Percentiles rank a stretch among this genome's conserved stretches.
Evolutionary conservation across 2,888 invertebrate species (phyloP).

Genomic region (Formica aserva): DNA sequence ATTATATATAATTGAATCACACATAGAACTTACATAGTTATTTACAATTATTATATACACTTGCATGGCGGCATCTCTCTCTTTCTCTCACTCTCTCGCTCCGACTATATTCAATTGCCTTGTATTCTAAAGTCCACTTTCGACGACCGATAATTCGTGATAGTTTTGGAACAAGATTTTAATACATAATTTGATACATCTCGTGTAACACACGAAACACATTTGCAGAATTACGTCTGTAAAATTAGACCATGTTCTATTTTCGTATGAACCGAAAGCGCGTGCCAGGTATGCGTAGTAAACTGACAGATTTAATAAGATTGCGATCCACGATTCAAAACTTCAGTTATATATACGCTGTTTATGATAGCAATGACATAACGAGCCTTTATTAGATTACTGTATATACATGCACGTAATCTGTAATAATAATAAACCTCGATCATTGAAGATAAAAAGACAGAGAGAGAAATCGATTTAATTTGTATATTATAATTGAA

Average conservation of each 20-base stretch:
- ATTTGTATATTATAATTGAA: background rate
- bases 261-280: slow-evolving; percentile 14
- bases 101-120: background rate
- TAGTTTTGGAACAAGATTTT: background rate
- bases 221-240: slow-evolving; percentile 30
- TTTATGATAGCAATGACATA: slow-evolving; percentile 23
- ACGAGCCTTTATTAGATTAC: slow-evolving; percentile 17
- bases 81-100: background rate
- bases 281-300: slow-evolving; percentile 31
- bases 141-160: background rate
- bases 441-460: background rate
- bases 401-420: background rate
- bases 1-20: background rate
- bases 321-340: background rate
- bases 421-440: slow-evolving; percentile 9
- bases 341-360: background rate
- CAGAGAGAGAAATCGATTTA: background rate
- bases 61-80: background rate
- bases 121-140: background rate
- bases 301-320: slow-evolving; percentile 42
- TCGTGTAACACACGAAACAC: background rate
- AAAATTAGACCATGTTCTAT: slow-evolving; percentile 41
- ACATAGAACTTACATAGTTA: background rate
- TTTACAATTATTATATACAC: background rate
- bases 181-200: background rate